Percentiles rank a stretch among this genome's conserved stretches.
phyloP scores from a whole-genome alignment of 2,797 vertebrate genomes.

The Melanotaenia trifasciata region DNA sequence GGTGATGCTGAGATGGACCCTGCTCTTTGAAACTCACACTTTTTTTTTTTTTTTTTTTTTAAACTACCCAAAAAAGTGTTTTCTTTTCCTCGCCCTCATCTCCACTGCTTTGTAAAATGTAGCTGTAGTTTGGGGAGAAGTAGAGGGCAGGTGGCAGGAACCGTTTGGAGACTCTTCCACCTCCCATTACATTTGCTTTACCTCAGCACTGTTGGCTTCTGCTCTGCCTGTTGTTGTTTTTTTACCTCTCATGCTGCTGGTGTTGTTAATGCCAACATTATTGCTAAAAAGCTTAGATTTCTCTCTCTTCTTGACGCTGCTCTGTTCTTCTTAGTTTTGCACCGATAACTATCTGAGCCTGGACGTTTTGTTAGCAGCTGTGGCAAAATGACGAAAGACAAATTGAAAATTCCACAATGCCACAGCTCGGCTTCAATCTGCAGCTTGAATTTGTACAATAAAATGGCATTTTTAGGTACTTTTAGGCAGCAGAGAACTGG shows the following conservation, averaged over 20 bases:
- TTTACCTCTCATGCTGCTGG: slow-evolving; percentile 58
- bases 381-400: slow-evolving; percentile 13
- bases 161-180: slow-evolving; percentile 17
- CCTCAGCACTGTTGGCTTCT: slow-evolving; percentile 65
- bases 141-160: background rate
- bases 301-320: slow-evolving; percentile 68
- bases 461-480: slow-evolving; percentile 3
- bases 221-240: slow-evolving; percentile 37
- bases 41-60: slow-evolving; percentile 16
- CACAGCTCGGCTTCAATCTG: slow-evolving; percentile 13
- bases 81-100: slow-evolving; percentile 21
- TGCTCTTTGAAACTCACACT: slow-evolving; percentile 53
- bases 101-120: slow-evolving; percentile 15
- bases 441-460: slow-evolving; percentile 12
- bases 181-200: slow-evolving; percentile 43
- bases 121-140: slow-evolving; percentile 25
- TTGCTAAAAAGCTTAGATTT: slow-evolving; percentile 53
- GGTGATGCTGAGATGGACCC: slow-evolving; percentile 55
- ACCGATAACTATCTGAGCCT: slow-evolving; percentile 61
- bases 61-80: slow-evolving; percentile 14
- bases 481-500: slow-evolving; percentile 16
- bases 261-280: slow-evolving; percentile 52
- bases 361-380: slow-evolving; percentile 44
- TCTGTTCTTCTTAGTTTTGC: slow-evolving; percentile 78
- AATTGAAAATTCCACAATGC: slow-evolving; percentile 7